A percentile compares a stretch with the other conserved stretches of the same genome.
Conservation (phyloP, 2,888 invertebrate genomes). For the Branchipolynoe longqiensis region DNA sequence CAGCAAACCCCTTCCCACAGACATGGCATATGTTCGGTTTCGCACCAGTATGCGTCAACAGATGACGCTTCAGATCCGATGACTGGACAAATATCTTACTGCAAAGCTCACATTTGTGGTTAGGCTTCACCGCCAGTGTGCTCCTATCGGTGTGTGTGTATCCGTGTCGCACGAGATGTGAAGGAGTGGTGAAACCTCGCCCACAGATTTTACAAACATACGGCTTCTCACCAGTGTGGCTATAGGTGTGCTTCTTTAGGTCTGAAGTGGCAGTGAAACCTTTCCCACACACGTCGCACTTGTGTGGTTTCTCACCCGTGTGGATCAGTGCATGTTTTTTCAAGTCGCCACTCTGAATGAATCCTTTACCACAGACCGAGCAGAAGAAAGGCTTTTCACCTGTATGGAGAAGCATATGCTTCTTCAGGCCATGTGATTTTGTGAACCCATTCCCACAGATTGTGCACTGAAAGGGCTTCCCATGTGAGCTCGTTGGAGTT, state of each 20-base stretch:
- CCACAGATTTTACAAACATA: background rate
- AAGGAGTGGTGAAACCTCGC: background rate
- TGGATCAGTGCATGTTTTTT: background rate
- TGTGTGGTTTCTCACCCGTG: background rate
- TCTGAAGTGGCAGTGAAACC: background rate
- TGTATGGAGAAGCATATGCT: background rate
- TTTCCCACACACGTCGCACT: background rate
- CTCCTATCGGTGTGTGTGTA: background rate
- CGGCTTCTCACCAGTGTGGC: background rate
- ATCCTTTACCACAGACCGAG: background rate
- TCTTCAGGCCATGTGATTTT: background rate
- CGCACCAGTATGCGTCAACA: background rate
- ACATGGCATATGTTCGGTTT: background rate
- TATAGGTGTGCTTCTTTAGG: background rate
- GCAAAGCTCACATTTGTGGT: background rate
- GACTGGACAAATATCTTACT: background rate
- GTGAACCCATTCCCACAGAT: background rate
- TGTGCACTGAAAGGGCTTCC: background rate
- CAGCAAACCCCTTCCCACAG: background rate
- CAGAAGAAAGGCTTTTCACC: background rate
- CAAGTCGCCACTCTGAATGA: background rate
- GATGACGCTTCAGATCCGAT: background rate
- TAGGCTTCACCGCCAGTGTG: background rate
- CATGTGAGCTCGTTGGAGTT: too few relatives aligned
- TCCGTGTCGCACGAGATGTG: background rate